Evolutionary conservation across 2,888 invertebrate genomes (phyloP).

Genomic region (Crossocerus cetratus): DNA sequence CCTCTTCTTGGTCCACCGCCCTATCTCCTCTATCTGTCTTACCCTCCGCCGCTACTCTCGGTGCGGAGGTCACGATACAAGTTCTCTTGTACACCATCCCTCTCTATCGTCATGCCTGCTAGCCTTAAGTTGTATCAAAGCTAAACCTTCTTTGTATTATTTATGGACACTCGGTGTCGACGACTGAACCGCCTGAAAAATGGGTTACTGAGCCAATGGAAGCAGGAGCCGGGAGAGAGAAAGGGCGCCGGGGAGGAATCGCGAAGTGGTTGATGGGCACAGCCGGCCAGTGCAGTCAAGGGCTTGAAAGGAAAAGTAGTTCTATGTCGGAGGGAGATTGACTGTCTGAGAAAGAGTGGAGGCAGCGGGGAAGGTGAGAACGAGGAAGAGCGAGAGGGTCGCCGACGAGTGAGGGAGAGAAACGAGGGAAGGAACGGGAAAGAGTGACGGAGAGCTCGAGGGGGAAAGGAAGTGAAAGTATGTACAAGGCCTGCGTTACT

Average conservation of each 20-base stretch:
- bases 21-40: constrained; percentile 13
- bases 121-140: constrained; percentile 31
- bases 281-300: constrained; percentile 63
- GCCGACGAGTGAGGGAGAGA: constrained; percentile 33
- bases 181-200: too few relatives aligned
- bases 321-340: constrained; percentile 56
- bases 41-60: constrained; percentile 30
- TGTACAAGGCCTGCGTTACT: constrained; percentile 66
- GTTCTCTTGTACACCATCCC: constrained; percentile 37
- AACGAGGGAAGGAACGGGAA: constrained; percentile 48
- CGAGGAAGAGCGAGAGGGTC: constrained; percentile 46
- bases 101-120: constrained; percentile 36
- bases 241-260: constrained; percentile 14
- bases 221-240: not conserved
- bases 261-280: constrained; percentile 67
- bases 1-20: constrained; percentile 4
- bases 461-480: constrained; percentile 75
- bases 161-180: too few relatives aligned
- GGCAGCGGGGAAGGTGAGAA: constrained; percentile 27
- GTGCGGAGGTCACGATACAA: constrained; percentile 51
- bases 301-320: constrained; percentile 72
- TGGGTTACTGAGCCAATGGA: too few relatives aligned
- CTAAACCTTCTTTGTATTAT: constrained; percentile 19
- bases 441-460: constrained; percentile 61
- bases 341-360: constrained; percentile 24